Evolutionary conservation across 2,797 vertebrate species (phyloP).

Genomic region (Accipiter badius): DNA sequence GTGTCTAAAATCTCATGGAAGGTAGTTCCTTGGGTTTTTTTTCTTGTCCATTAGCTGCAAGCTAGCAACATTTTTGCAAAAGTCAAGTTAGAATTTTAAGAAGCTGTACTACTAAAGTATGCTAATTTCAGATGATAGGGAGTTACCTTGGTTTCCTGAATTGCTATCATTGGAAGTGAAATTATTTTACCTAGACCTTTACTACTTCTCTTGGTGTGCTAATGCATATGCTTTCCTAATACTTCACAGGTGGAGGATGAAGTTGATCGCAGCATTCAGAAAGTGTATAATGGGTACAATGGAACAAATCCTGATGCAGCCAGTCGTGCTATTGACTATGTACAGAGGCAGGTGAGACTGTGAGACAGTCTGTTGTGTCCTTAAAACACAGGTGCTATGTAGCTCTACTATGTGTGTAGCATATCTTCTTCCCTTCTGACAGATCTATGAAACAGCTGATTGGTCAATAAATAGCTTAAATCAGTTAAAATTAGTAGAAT

Average conservation of each 20-base stretch:
- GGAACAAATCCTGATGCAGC: slow-evolving; percentile 92
- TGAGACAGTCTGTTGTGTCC: background rate
- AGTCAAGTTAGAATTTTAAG: background rate
- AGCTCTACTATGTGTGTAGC: background rate
- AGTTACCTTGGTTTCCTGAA: background rate
- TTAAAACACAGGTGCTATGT: background rate
- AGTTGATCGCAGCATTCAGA: slow-evolving; percentile 92
- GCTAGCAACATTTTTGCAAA: background rate
- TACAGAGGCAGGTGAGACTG: slow-evolving; percentile 90
- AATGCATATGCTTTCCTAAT: background rate
- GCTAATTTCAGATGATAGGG: background rate
- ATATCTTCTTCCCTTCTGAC: background rate
- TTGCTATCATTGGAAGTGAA: background rate
- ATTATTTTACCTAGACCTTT: background rate
- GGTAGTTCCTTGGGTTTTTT: background rate
- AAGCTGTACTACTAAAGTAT: background rate
- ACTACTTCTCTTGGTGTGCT: background rate
- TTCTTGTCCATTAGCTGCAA: background rate
- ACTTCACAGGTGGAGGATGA: slow-evolving; percentile 87
- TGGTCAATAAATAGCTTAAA: background rate
- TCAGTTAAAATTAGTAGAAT: background rate
- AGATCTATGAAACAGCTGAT: background rate
- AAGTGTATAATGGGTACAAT: slow-evolving; percentile 94
- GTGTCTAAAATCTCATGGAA: background rate
- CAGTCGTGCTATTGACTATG: slow-evolving; percentile 95